Base-by-base conservation (phyloP, 2,113 vertebrate genomes). In the Ptychochromis oligacanthus region DNA sequence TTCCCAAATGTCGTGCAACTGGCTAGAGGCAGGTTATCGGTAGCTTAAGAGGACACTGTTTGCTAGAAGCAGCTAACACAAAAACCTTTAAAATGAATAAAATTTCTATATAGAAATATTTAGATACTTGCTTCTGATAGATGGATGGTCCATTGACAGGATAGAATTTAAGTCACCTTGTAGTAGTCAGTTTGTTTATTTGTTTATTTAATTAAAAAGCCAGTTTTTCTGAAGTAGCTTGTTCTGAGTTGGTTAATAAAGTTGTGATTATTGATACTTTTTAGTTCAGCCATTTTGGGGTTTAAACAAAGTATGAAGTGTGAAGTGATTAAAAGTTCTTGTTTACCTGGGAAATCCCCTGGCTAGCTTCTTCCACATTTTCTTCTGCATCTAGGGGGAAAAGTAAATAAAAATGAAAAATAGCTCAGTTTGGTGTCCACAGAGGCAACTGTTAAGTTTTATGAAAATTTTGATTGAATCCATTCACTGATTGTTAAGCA, bases 271-370 rank as follows among this genome's bases (percentile, higher is more conserved):
- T 0, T 72, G 2, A 0, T 31, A 26, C 1, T 1, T 11, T 70
- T n/a, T 31, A 2, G 26, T 11, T 72, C 67, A 54, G 6, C 11
- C 46, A 72, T 34, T 31, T n/a, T 52, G 1, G 76, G 1, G 3
- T 2, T 15, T 54, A 36, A 58, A 20, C 24, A 13, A 54, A 54
- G 4, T 18, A 14, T 36, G 11, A 77, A n/a, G 75, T 61, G 24
- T 17, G 18, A 12, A 22, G 34, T 55, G 17, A 60, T 60, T 38
- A 59, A 5, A 5, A 43, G 20, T 28, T 6, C 1, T 49, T 18
- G 18, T 58, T 90, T 94, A 95, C 94, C 95, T 95, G 92, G 58
- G 88, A 74, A 52, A 95, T 89, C 70, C 94, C 94, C 61, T 93
- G 46, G 60, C 86, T 90, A 17, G 87, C 54, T 52, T 93, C 93